Conservation (phyloP, 2,888 invertebrate species). For the Tetropium fuscum region DNA sequence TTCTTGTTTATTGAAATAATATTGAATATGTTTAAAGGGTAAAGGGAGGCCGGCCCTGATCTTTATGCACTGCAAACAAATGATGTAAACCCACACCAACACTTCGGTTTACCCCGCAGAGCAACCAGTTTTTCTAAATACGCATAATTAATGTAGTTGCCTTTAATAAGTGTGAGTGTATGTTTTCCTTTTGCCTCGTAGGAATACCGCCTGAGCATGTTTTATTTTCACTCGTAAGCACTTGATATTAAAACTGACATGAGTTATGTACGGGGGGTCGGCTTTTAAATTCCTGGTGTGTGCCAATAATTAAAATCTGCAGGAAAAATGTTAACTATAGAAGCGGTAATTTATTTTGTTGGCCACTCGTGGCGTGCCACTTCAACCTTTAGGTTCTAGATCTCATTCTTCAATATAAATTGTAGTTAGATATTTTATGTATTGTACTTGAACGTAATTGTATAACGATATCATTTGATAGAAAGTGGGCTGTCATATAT, state of each 20-base stretch:
- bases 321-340: constrained; percentile 25
- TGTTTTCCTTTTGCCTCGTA: constrained; percentile 14
- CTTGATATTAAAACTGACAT: constrained; percentile 32
- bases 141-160: constrained; percentile 46
- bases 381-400: constrained; percentile 23
- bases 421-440: constrained; percentile 7
- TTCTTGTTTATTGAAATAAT: background rate
- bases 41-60: no score
- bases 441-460: no score
- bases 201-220: constrained; percentile 14
- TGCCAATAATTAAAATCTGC: constrained; percentile 34
- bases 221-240: constrained; percentile 30
- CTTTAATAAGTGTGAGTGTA: constrained; percentile 44
- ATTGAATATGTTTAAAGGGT: no score
- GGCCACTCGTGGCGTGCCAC: constrained; percentile 24
- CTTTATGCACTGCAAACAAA: constrained; percentile 2
- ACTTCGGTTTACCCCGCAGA: constrained; percentile 8
- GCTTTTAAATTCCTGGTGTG: constrained; percentile 33
- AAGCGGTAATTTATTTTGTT: constrained; percentile 27
- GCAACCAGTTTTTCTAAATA: constrained; percentile 42
- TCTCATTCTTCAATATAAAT: constrained; percentile 27
- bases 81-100: constrained; percentile 9
- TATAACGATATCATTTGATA: no score
- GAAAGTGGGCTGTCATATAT: no score
- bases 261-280: constrained; percentile 28